A percentile compares a stretch with the other conserved stretches of the same genome.
phyloP scores from a whole-genome alignment of 2,113 vertebrate species.

The Eleginops maclovinus region DNA sequence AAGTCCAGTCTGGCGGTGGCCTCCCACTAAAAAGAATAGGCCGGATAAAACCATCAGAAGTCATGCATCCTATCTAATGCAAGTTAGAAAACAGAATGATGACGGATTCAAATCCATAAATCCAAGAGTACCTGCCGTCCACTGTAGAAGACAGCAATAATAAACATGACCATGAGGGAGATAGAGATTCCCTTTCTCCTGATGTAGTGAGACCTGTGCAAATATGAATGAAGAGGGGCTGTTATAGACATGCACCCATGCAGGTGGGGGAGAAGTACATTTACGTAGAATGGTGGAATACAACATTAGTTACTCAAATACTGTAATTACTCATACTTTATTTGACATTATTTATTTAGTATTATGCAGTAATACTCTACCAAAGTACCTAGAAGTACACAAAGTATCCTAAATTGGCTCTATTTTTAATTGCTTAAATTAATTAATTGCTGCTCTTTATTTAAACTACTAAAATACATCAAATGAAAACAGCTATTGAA shows the following conservation, averaged over 20 bases:
- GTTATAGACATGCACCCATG: not conserved
- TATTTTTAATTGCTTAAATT: too few species aligned
- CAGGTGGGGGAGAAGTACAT: too few species aligned
- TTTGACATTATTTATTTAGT: not conserved
- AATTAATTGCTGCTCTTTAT: not conserved
- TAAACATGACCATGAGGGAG: constrained; percentile 93
- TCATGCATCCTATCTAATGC: not conserved
- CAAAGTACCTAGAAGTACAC: not conserved
- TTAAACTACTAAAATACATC: not conserved
- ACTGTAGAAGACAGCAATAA: constrained; percentile 95
- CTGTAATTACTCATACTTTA: not conserved
- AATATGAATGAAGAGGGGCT: not conserved
- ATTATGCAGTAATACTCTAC: not conserved
- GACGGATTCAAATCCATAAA: not conserved
- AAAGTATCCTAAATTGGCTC: not conserved
- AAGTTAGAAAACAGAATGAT: not conserved
- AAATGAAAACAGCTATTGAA: not conserved
- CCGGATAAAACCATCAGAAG: not conserved
- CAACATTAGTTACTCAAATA: not conserved
- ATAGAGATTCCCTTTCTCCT: constrained; percentile 93
- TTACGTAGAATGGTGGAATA: not conserved
- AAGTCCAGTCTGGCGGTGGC: constrained; percentile 96
- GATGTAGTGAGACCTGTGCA: constrained; percentile 89
- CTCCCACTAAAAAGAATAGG: constrained; percentile 87
- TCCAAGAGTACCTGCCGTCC: constrained; percentile 88